Base-by-base conservation (phyloP, 1,140 invertebrate genomes). In the Prorops nasuta region DNA sequence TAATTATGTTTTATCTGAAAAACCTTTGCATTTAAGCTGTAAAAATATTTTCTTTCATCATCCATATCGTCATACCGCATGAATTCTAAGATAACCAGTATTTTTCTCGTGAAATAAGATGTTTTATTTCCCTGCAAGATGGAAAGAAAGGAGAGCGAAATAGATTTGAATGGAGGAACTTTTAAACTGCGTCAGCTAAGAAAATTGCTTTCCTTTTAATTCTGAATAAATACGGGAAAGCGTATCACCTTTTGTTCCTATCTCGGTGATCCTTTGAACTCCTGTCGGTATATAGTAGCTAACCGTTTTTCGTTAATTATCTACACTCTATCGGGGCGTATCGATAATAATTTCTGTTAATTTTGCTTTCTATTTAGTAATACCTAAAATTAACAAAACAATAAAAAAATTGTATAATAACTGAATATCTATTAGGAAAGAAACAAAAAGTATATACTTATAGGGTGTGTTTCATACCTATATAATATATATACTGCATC, bases 201-300 rank as follows among this genome's bases (percentile, higher is more conserved):
- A 56, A 62, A 60, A 60, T 60, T 56, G 58, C 59, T 62, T 62
- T 62, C 54, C 59, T 62, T 62, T 62, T 62, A 61, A 62, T 62
- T 54, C 45, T 49, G 46, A 58, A 60, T 61, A 61, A 61, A 61
- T 61, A 61, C 57, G 48, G 31, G 16, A 32, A 44, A 46, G 52
- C 53, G 51, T 44, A 21, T 41, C 50, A 44, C 44, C 51, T 59
- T 60, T 60, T 60, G 58, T 60, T 37, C 34, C 0, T 53, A 22
- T 15, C 19, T 18, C 35, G 41, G 32, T 48, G 57, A 35, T 52
- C 52, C 58, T 60, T 52, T 56, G 52, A 60, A 60, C 60, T 44
- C 60, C 56, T 52, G 47, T 44, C 47, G 57, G 58, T 60, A 60
- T n/a, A n/a, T n/a, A n/a, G n/a, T n/a, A n/a, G n/a, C n/a, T n/a